phyloP scores from a whole-genome alignment of 2,888 invertebrate species.

The Metellina segmentata region DNA sequence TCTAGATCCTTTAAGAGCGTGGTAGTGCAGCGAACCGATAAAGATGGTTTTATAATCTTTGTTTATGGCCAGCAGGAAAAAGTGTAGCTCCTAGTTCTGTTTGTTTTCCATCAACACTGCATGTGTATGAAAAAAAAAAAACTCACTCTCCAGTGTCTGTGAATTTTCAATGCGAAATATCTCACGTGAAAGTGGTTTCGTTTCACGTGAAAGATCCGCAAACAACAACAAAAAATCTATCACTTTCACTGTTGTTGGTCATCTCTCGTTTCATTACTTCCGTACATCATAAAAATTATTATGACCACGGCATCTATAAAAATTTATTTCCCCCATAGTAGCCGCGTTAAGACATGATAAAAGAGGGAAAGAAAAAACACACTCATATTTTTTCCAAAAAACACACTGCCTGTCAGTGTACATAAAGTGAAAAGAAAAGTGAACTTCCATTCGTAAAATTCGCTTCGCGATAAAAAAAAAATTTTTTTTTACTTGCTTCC shows the following conservation, averaged over 20 bases:
- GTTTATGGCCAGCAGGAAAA: too few species aligned
- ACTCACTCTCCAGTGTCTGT: background rate
- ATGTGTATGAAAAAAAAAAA: too few species aligned
- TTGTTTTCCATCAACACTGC: too few species aligned
- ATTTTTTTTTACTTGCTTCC: background rate
- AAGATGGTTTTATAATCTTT: too few species aligned
- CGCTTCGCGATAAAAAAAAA: conserved; percentile 18
- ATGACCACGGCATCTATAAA: background rate
- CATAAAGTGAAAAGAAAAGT: conserved; percentile 16
- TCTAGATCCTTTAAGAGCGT: too few species aligned
- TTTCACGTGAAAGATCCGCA: background rate
- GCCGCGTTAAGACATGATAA: background rate
- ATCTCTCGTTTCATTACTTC: conserved; percentile 31
- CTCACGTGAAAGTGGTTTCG: conserved; percentile 2
- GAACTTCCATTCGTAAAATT: conserved; percentile 18
- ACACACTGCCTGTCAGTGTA: conserved; percentile 28
- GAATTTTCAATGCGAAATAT: background rate
- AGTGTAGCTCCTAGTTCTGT: too few species aligned
- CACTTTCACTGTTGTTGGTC: conserved; percentile 28
- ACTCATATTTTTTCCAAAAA: conserved; percentile 38
- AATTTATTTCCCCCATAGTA: background rate
- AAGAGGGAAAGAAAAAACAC: conserved; percentile 14
- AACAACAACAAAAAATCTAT: background rate
- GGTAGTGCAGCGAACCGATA: too few species aligned
- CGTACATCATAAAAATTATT: conserved; percentile 42